These are phyloP conservation scores for Apostichopus californicus DNA, from an alignment of 35 echinoderm and acorn worm genomes.

Conservation along the genomic window DNA sequence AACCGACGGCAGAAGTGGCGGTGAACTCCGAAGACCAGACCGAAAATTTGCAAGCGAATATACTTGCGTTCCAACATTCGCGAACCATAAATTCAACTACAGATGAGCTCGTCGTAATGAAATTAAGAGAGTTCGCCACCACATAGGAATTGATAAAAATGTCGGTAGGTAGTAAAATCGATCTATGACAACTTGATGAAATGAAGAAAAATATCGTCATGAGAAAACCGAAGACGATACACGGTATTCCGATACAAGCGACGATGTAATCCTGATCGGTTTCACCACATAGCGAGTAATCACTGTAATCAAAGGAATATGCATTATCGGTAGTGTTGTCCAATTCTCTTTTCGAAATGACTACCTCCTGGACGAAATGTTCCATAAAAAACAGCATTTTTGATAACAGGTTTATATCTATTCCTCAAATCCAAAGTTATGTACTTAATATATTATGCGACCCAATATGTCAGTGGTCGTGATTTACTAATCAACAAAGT, in stretches of 20 bases:
- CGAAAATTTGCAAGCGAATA: neutral
- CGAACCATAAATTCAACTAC: neutral
- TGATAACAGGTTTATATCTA: neutral
- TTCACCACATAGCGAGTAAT: neutral
- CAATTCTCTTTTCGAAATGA: neutral
- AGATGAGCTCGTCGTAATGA: neutral
- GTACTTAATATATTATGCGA: too few relatives aligned
- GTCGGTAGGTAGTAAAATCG: neutral
- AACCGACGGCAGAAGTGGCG: neutral
- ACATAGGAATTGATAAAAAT: neutral
- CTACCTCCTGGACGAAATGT: neutral
- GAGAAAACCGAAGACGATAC: slow-evolving; percentile 20
- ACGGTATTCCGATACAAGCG: neutral
- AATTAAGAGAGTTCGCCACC: neutral
- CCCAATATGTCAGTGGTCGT: neutral
- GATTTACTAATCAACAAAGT: neutral
- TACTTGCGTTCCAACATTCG: slow-evolving; percentile 20
- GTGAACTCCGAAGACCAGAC: slow-evolving; percentile 19
- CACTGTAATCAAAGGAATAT: neutral
- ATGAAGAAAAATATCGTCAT: neutral
- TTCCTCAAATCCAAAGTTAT: too few relatives aligned
- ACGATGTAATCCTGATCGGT: neutral
- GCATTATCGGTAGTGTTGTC: neutral
- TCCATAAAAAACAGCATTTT: neutral
- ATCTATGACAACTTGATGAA: neutral